Conservation (phyloP, 2,888 invertebrate genomes). For the Papilio protenor region DNA sequence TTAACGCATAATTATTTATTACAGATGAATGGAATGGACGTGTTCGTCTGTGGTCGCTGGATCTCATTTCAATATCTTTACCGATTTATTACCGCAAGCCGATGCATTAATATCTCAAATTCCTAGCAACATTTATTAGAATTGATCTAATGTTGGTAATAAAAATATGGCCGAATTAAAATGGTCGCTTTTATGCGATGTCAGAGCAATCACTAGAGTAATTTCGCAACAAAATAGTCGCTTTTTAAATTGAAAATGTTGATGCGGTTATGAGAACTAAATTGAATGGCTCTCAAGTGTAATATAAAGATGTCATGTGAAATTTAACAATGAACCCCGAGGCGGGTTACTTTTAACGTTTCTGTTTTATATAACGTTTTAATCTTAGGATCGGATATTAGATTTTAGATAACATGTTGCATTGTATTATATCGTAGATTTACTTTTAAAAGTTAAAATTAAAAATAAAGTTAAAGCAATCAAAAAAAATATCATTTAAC, state of each 20-base stretch:
- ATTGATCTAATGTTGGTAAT: neutral
- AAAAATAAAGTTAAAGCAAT: too few species aligned
- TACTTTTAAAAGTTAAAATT: too few species aligned
- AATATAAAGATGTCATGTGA: conserved; percentile 31
- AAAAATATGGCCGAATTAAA: neutral
- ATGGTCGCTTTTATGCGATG: neutral
- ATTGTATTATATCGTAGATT: neutral
- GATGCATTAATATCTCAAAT: conserved; percentile 33
- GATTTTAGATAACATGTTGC: neutral
- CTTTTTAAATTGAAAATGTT: neutral
- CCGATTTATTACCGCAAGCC: conserved; percentile 31
- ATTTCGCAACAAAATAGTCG: neutral
- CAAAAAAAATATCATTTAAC: too few species aligned
- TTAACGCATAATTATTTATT: conserved; percentile 36
- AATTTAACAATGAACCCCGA: conserved; percentile 26
- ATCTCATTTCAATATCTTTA: conserved; percentile 19
- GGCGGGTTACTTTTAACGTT: conserved; percentile 4
- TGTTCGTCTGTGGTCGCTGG: conserved; percentile 37
- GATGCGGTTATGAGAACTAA: conserved; percentile 14
- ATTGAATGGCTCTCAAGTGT: conserved; percentile 27
- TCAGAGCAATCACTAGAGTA: neutral
- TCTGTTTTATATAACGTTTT: neutral
- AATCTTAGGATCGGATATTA: neutral
- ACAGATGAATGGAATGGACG: conserved; percentile 36
- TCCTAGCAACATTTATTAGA: neutral